Percentiles rank a stretch among this genome's conserved stretches.
Conservation (phyloP, 2,113 vertebrate species). For the Castor canadensis region DNA sequence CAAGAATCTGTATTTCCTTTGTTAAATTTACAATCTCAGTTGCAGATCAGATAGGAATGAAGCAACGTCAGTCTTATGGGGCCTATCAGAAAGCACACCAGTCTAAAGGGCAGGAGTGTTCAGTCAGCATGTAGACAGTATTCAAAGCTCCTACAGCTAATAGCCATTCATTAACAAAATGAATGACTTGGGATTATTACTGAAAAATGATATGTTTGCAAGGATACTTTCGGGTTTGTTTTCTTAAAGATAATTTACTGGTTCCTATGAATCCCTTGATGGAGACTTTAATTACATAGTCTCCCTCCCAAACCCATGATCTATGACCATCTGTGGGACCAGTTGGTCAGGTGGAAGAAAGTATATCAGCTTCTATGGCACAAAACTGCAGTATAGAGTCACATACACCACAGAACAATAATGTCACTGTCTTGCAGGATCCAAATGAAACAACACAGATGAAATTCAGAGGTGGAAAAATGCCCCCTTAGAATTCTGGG, state of each 20-base stretch:
- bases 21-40: background rate
- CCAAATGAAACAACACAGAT: background rate
- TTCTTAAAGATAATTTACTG: constrained; percentile 43
- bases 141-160: background rate
- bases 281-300: background rate
- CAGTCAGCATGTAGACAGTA: background rate
- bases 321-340: background rate
- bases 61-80: background rate
- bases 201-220: background rate
- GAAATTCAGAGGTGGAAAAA: constrained; percentile 26
- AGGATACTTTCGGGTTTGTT: constrained; percentile 4
- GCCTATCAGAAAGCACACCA: background rate
- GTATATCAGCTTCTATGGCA: background rate
- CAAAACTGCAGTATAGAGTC: background rate
- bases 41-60: background rate
- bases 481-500: background rate
- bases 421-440: background rate
- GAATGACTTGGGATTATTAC: constrained; percentile 19
- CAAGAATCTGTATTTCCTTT: background rate
- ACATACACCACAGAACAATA: background rate
- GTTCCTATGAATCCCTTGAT: background rate
- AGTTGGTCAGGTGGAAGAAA: background rate
- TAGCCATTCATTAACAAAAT: constrained; percentile 51
- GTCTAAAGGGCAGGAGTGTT: background rate
- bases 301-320: background rate